phyloP scores from a whole-genome alignment of 2,797 vertebrate genomes.

The Etheostoma perlongum region DNA sequence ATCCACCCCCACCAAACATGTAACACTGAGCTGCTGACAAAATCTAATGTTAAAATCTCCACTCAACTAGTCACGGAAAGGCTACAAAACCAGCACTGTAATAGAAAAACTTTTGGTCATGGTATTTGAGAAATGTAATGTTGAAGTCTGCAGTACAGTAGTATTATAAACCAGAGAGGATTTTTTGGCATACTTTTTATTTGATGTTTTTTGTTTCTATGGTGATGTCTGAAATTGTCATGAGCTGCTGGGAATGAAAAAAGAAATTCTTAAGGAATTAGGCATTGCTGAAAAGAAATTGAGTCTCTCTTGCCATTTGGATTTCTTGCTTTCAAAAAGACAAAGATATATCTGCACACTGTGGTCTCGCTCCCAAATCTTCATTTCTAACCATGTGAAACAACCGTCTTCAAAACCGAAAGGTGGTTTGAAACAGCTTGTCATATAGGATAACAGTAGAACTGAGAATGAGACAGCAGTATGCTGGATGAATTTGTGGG shows the following conservation, averaged over 20 bases:
- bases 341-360: not conserved
- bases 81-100: not conserved
- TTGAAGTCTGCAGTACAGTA: not conserved
- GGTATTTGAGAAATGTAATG: not conserved
- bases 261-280: not conserved
- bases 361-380: not conserved
- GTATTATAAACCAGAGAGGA: not conserved
- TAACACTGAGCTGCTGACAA: slow-evolving; percentile 2
- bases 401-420: not conserved
- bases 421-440: not conserved
- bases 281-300: too few relatives aligned
- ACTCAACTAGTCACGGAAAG: not conserved
- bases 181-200: not conserved
- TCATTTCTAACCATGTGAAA: not conserved
- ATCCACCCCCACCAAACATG: slow-evolving; percentile 5
- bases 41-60: slow-evolving; percentile 1
- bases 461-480: not conserved
- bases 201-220: not conserved
- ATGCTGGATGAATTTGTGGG: not conserved
- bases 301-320: not conserved
- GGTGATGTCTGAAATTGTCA: not conserved
- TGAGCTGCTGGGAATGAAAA: slow-evolving; percentile 1
- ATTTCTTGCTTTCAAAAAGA: slow-evolving; percentile 1
- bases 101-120: not conserved
- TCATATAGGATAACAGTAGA: not conserved